Percentiles rank a stretch among this genome's conserved stretches.
These are phyloP conservation scores for Sebastolobus alascanus DNA, from an alignment of 2,797 vertebrate genomes.

Conservation along the genomic window DNA sequence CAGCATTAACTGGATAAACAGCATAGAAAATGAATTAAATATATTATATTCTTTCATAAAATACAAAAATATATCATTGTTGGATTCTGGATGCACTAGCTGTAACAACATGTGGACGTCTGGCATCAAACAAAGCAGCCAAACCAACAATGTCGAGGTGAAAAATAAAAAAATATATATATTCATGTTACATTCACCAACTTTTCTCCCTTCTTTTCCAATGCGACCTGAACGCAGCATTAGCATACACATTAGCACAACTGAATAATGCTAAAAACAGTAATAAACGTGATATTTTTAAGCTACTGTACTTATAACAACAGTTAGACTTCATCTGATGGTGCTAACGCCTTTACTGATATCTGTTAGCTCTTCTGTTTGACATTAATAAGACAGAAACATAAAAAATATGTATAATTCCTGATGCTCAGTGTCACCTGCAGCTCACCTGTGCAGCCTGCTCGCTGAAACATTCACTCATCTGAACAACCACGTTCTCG, in stretches of 20 bases:
- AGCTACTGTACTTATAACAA: fast-evolving
- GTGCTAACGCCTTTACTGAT: fast-evolving
- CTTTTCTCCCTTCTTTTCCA: neutral
- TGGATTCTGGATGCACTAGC: neutral
- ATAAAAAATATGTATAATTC: too few species aligned
- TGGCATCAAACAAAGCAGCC: neutral
- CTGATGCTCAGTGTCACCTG: neutral
- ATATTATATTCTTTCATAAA: neutral
- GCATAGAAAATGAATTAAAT: neutral
- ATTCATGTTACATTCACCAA: neutral
- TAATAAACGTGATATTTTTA: fast-evolving
- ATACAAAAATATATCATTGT: neutral
- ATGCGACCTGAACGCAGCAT: conserved; percentile 43
- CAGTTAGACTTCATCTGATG: neutral
- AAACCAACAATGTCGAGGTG: neutral
- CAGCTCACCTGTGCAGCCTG: conserved; percentile 93
- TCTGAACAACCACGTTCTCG: conserved; percentile 89
- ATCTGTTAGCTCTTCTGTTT: neutral
- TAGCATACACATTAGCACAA: neutral
- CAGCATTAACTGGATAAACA: neutral
- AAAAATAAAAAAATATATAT: neutral
- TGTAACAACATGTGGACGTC: neutral
- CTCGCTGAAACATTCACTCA: conserved; percentile 89
- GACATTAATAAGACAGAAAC: neutral
- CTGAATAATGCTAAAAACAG: neutral